phyloP scores from a whole-genome alignment of 2,797 vertebrate genomes.

The Tragopan temminckii region DNA sequence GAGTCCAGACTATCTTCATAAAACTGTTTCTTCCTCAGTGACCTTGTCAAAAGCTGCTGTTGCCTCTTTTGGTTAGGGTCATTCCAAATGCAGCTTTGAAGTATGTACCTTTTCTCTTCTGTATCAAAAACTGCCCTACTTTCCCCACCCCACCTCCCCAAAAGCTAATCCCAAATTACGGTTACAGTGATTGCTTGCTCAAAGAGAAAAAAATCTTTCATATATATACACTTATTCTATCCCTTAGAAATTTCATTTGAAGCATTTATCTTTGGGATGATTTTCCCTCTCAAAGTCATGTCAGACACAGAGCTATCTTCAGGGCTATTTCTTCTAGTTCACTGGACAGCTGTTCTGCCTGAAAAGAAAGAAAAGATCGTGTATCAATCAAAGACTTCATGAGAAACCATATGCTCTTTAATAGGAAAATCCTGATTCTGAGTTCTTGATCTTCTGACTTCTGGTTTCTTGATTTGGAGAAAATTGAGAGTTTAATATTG shows the following conservation, averaged over 20 bases:
- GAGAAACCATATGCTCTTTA: slow-evolving; percentile 56
- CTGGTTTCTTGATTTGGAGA: slow-evolving; percentile 1
- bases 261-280: slow-evolving; percentile 52
- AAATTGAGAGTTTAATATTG: neutral
- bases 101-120: neutral
- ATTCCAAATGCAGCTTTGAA: neutral
- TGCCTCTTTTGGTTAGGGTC: neutral
- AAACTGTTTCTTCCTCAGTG: neutral
- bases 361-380: slow-evolving; percentile 66
- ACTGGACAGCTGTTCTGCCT: slow-evolving; percentile 67
- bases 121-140: neutral
- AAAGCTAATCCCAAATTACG: neutral
- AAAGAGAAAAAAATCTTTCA: slow-evolving; percentile 14
- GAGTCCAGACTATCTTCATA: neutral
- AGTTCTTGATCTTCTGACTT: slow-evolving; percentile 57
- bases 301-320: slow-evolving; percentile 66
- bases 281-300: slow-evolving; percentile 60
- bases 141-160: neutral
- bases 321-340: slow-evolving; percentile 71
- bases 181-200: neutral
- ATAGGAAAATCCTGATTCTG: slow-evolving; percentile 10
- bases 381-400: slow-evolving; percentile 68
- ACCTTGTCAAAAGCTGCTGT: neutral
- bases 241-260: slow-evolving; percentile 15
- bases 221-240: neutral